A percentile compares a stretch with the other conserved stretches of the same genome.
Evolutionary conservation across 2,888 invertebrate genomes (phyloP).

Genomic region (Chloroclystis v-ata): DNA sequence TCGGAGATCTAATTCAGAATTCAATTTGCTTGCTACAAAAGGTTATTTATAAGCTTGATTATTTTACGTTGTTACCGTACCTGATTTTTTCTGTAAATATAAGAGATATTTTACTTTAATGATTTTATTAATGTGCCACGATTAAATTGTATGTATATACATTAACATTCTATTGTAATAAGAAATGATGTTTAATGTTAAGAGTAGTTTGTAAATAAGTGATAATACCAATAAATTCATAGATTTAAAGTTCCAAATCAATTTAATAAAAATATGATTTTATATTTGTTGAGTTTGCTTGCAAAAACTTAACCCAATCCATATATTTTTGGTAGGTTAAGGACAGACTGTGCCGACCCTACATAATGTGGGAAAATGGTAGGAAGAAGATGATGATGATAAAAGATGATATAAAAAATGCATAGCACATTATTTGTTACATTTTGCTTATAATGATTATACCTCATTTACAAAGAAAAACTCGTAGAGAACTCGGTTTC

Average conservation of each 20-base stretch:
- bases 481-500: too few species aligned
- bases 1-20: too few species aligned
- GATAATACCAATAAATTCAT: slow-evolving; percentile 35
- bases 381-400: too few species aligned
- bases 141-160: slow-evolving; percentile 9
- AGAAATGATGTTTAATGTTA: slow-evolving; percentile 18
- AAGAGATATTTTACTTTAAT: not conserved
- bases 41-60: too few species aligned
- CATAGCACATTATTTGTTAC: too few species aligned
- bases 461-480: too few species aligned
- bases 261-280: slow-evolving; percentile 54
- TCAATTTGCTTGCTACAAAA: too few species aligned
- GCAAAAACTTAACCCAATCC: not conserved
- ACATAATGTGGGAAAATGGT: too few species aligned
- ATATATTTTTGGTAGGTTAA: not conserved
- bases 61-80: too few species aligned
- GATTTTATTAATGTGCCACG: slow-evolving; percentile 3
- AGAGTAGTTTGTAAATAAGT: slow-evolving; percentile 30
- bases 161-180: slow-evolving; percentile 31
- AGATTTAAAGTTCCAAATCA: slow-evolving; percentile 50
- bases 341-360: too few species aligned
- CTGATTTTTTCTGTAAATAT: not conserved
- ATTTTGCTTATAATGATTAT: too few species aligned
- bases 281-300: slow-evolving; percentile 20
- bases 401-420: too few species aligned